phyloP scores from a whole-genome alignment of 2,888 invertebrate species.

The Drosophila austrosaltans region DNA sequence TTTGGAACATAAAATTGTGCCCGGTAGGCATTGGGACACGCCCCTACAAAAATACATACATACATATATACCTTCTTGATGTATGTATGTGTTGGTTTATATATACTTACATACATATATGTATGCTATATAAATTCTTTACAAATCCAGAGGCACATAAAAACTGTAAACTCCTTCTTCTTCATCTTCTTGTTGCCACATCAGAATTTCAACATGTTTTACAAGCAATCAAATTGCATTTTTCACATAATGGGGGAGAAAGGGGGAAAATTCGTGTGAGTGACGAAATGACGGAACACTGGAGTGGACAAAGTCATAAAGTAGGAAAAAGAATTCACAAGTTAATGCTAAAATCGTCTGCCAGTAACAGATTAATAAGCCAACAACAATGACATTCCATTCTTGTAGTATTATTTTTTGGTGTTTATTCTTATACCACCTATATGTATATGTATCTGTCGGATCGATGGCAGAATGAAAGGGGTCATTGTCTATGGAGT shows the following conservation, averaged over 20 bases:
- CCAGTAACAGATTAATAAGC: constrained; percentile 47
- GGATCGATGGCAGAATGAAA: constrained; percentile 25
- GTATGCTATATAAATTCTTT: constrained; percentile 66
- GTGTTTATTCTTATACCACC: constrained; percentile 2
- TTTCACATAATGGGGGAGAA: constrained; percentile 81
- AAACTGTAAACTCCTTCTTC: constrained; percentile 40
- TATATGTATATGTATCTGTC: too few species aligned
- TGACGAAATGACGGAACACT: constrained; percentile 26
- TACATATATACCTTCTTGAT: constrained; percentile 1
- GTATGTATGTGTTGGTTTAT: not conserved
- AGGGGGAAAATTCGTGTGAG: not conserved
- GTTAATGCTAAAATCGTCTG: constrained; percentile 62
- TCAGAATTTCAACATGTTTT: constrained; percentile 77
- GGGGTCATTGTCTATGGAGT: constrained; percentile 51
- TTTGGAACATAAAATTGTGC: constrained; percentile 41
- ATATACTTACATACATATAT: constrained; percentile 43
- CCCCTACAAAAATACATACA: constrained; percentile 52
- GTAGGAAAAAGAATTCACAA: constrained; percentile 54
- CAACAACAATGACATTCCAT: constrained; percentile 50
- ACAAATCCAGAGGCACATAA: constrained; percentile 65
- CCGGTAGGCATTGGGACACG: constrained; percentile 46
- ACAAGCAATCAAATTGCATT: constrained; percentile 82
- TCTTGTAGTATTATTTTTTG: constrained; percentile 26
- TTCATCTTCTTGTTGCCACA: constrained; percentile 53
- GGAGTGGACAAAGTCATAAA: constrained; percentile 8